A percentile compares a stretch with the other conserved stretches of the same genome.
These are phyloP conservation scores for Mesodorylaimus sp. DNA, from an alignment of 2,888 invertebrate species.

Conservation along the genomic window DNA sequence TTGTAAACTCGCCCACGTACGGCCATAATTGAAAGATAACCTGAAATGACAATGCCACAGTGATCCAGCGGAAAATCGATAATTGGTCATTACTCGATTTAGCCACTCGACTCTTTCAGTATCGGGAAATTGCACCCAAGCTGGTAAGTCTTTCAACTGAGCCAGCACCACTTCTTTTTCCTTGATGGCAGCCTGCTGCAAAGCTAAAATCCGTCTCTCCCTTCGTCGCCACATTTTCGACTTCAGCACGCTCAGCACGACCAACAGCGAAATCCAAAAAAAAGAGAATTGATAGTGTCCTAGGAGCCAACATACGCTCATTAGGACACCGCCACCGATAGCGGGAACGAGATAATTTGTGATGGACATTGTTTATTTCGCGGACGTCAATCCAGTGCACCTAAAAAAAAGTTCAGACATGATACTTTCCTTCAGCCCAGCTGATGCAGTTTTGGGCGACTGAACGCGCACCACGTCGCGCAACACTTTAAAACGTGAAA, in stretches of 20 bases:
- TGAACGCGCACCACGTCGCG: no score
- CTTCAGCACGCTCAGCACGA: slow-evolving; percentile 21
- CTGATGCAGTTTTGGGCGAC: no score
- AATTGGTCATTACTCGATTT: slow-evolving; percentile 21
- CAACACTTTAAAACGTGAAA: no score
- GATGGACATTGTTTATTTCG: slow-evolving; percentile 2
- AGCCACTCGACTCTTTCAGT: slow-evolving; percentile 31
- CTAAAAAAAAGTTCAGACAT: no score
- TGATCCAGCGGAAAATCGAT: no score
- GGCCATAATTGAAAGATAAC: slow-evolving; percentile 52
- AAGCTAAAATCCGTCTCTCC: slow-evolving; percentile 18
- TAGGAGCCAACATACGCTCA: slow-evolving; percentile 15
- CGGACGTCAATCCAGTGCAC: no score
- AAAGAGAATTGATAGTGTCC: slow-evolving; percentile 17
- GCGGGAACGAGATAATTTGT: slow-evolving; percentile 8
- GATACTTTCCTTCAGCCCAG: no score
- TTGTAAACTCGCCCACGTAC: slow-evolving; percentile 73
- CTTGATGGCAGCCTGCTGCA: slow-evolving; percentile 16
- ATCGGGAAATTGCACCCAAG: slow-evolving; percentile 31
- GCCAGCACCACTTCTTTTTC: slow-evolving; percentile 26
- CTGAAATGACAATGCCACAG: slow-evolving; percentile 15
- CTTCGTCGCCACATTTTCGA: slow-evolving; percentile 24
- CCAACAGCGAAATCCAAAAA: slow-evolving; percentile 21
- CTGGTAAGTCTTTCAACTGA: slow-evolving; percentile 26
- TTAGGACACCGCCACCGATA: slow-evolving; percentile 23